Evolutionary conservation across 1,140 invertebrate species (phyloP).

Genomic region (Zaprionus ornatus): DNA sequence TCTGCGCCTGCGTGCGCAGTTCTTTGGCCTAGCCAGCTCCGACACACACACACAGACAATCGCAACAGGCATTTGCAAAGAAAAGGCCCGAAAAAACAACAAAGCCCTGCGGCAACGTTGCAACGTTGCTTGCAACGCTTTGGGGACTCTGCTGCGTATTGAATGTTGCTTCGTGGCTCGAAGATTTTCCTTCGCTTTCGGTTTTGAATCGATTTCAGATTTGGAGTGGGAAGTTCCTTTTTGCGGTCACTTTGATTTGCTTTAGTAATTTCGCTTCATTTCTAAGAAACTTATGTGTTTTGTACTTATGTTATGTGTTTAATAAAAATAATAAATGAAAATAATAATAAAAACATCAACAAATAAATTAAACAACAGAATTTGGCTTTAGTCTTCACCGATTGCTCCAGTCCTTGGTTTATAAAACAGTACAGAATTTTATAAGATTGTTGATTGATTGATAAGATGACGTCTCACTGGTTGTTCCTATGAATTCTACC

Average conservation of each 20-base stretch:
- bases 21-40: slow-evolving; percentile 52
- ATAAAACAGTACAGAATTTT: too few relatives aligned
- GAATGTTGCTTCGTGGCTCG: not conserved
- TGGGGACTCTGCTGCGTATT: slow-evolving; percentile 27
- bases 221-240: not conserved
- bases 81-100: slow-evolving; percentile 21
- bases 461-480: too few relatives aligned
- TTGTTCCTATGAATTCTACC: too few relatives aligned
- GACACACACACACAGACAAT: slow-evolving; percentile 4
- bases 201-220: not conserved
- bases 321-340: slow-evolving; percentile 51
- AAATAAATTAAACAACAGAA: not conserved
- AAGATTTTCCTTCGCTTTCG: slow-evolving; percentile 30
- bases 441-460: too few relatives aligned
- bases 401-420: not conserved
- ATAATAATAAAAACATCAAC: slow-evolving; percentile 25
- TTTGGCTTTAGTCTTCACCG: not conserved
- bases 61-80: slow-evolving; percentile 37
- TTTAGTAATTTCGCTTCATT: slow-evolving; percentile 40
- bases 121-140: slow-evolving; percentile 2
- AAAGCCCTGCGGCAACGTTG: not conserved
- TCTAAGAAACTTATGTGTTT: slow-evolving; percentile 38
- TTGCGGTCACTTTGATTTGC: slow-evolving; percentile 24
- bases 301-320: slow-evolving; percentile 21
- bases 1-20: slow-evolving; percentile 44